Conservation (phyloP, 1,140 invertebrate genomes). For the Battus philenor region DNA sequence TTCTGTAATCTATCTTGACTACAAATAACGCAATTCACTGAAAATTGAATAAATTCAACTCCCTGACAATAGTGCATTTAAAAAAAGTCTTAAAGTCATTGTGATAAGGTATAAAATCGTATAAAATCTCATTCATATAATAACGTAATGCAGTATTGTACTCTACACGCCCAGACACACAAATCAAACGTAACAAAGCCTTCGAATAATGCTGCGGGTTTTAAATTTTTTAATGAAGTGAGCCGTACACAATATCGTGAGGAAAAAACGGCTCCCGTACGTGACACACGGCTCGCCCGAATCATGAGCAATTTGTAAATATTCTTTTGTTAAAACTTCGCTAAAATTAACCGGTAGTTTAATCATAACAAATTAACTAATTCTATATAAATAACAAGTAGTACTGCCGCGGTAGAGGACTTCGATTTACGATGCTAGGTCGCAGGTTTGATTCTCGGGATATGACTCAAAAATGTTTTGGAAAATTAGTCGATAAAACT, state of each 20-base stretch:
- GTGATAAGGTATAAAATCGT: slow-evolving; percentile 32
- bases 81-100: slow-evolving; percentile 24
- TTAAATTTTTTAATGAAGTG: slow-evolving; percentile 69
- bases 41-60: slow-evolving; percentile 36
- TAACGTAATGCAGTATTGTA: slow-evolving; percentile 42
- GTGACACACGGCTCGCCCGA: slow-evolving; percentile 34
- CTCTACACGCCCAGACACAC: slow-evolving; percentile 50
- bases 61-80: slow-evolving; percentile 1
- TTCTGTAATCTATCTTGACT: slow-evolving; percentile 40
- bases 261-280: slow-evolving; percentile 43
- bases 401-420: too few species aligned
- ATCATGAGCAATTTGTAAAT: too few species aligned
- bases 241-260: slow-evolving; percentile 54
- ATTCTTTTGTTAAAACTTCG: too few species aligned
- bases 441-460: too few species aligned
- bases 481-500: too few species aligned
- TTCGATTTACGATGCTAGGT: too few species aligned
- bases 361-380: too few species aligned
- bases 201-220: slow-evolving; percentile 56
- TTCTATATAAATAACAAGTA: too few species aligned
- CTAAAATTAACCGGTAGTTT: too few species aligned
- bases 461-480: too few species aligned
- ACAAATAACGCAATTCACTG: slow-evolving; percentile 35
- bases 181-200: slow-evolving; percentile 60
- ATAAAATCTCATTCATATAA: slow-evolving; percentile 21